Evolutionary conservation across 2,888 invertebrate species (phyloP).

Genomic region (Pyrrhia umbra): DNA sequence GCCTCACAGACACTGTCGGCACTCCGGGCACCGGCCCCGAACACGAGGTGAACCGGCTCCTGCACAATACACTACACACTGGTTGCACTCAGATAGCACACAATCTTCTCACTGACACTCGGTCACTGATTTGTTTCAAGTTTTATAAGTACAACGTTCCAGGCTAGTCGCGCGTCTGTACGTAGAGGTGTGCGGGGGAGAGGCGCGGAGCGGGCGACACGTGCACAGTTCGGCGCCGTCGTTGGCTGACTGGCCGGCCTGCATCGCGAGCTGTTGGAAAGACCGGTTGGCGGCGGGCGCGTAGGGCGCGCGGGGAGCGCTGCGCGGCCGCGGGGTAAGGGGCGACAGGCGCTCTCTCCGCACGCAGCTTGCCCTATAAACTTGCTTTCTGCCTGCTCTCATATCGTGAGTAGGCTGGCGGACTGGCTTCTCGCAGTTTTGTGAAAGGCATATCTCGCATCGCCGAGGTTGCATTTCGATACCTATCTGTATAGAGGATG

Average conservation of each 20-base stretch:
- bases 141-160: constrained; percentile 66
- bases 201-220: constrained; percentile 14
- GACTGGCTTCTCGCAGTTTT: constrained; percentile 73
- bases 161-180: constrained; percentile 66
- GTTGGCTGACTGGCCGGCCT: constrained; percentile 74
- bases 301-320: constrained; percentile 54
- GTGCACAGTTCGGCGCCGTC: constrained; percentile 54
- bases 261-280: constrained; percentile 63
- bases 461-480: constrained; percentile 58
- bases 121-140: constrained; percentile 55
- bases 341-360: constrained; percentile 65
- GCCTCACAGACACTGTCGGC: constrained; percentile 64
- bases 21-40: constrained; percentile 75
- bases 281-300: constrained; percentile 61
- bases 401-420: constrained; percentile 78
- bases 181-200: constrained; percentile 69
- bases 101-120: constrained; percentile 54
- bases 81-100: constrained; percentile 56
- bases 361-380: constrained; percentile 81
- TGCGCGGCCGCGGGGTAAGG: constrained; percentile 46
- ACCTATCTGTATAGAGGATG: constrained; percentile 29
- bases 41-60: constrained; percentile 76
- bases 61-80: constrained; percentile 68
- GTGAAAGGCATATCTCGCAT: constrained; percentile 81
- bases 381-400: constrained; percentile 81